Base-by-base conservation (phyloP, 2,888 invertebrate species). In the Xestia xanthographa region DNA sequence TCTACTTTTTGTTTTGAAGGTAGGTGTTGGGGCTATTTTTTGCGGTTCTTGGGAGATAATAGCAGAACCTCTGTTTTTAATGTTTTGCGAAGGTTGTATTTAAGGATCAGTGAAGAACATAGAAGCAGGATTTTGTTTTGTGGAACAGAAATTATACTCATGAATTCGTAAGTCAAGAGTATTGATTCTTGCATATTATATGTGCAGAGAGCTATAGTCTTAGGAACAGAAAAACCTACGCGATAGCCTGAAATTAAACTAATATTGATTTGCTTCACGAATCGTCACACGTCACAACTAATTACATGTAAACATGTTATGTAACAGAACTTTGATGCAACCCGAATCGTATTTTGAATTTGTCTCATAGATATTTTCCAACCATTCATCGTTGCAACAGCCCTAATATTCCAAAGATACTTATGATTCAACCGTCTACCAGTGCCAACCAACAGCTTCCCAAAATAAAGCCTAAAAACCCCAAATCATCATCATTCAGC, bases 1-100 rank as follows among this genome's bases (percentile, higher is more conserved):
- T 73, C n/a, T n/a, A 38, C 4, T 14, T 41, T 11, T 41, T 11
- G 11, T 9, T 68, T 66, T 69, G 68, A 70, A 43, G 62, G 82
- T 66, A 75, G 26, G 22, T 67, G 2, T 29, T 2, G 8, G 12
- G 22, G 17, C 1, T 12, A 65, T 48, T 17, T 45, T 29, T 53
- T 50, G 14, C 4, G 34, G 26, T 38, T 60, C 11, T 14, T 50
- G 0, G 5, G 2, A 48, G n/a, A 48, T 41, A n/a, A 48, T 41
- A n/a, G 8, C 56, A 14, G 56, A 26, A 26, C 26, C 56, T 26
- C 26, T 56, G 26, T 68, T 67, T 38, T 53, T 38, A 1, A 38
- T 38, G 56, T 12, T 22, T 26, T 41, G 38, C 68, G n/a, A 68
- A 68, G 20, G 43, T 45, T 45, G 14, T 14, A 17, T 26, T 14